These are phyloP conservation scores for Drosophila pandora DNA, from an alignment of 1,140 invertebrate genomes.

Conservation along the genomic window DNA sequence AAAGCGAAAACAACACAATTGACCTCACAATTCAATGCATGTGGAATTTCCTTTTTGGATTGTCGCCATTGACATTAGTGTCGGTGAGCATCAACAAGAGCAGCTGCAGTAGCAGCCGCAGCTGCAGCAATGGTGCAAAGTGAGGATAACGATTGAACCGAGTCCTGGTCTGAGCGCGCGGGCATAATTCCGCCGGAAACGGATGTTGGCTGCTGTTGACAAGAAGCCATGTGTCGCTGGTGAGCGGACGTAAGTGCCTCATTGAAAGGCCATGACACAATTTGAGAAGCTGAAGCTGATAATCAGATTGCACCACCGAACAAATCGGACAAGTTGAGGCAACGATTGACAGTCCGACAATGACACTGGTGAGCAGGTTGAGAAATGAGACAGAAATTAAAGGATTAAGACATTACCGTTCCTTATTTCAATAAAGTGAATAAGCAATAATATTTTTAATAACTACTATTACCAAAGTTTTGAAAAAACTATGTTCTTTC, in stretches of 20 bases:
- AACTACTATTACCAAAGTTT: background rate
- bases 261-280: slow-evolving; percentile 4
- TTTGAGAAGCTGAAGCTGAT: slow-evolving; percentile 17
- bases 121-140: slow-evolving; percentile 10
- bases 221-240: slow-evolving; percentile 35
- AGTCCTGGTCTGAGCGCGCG: slow-evolving; percentile 29
- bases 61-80: slow-evolving; percentile 58
- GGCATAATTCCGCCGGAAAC: slow-evolving; percentile 72
- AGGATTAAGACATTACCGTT: too few relatives aligned
- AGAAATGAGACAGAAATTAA: background rate
- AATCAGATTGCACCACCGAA: slow-evolving; percentile 7
- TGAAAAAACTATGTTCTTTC: background rate
- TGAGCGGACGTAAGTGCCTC: slow-evolving; percentile 31
- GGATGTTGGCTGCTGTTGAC: slow-evolving; percentile 60
- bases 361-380: background rate
- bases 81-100: slow-evolving; percentile 66
- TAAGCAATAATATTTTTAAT: background rate
- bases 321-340: background rate
- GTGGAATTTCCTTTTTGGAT: slow-evolving; percentile 47
- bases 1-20: slow-evolving; percentile 30
- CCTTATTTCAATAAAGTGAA: too few relatives aligned
- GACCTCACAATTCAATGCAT: slow-evolving; percentile 28
- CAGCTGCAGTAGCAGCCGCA: background rate
- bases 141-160: slow-evolving; percentile 41
- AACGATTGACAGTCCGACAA: background rate